Evolutionary conservation across 2,888 invertebrate genomes (phyloP), one percentile per base, ranked within the genome.

Genomic region (Dryobota labecula): DNA sequence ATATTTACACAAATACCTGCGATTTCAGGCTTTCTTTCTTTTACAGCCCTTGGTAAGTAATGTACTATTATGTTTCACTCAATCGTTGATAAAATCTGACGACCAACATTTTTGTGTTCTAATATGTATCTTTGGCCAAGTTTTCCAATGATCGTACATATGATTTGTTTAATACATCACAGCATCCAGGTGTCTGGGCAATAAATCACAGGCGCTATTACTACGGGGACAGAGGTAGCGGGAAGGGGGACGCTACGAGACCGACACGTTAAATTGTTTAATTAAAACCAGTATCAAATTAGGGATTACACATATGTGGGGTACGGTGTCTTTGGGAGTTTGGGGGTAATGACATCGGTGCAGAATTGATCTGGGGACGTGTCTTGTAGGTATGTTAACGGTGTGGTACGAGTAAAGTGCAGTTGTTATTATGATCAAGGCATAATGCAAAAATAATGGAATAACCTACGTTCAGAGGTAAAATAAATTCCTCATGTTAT

Each of bases 91-190:
- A 38, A 56, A 30, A 61, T n/a, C 4, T 7, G 11, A 36, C 11
- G 11, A 36, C 13, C 18, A 11, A 27, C 1, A 41, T n/a, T 24
- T 56, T 53, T 38, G 18, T 41, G 18, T 3, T 38, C 11, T 45
- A 20, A 54, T n/a, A n/a, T n/a, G 13, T 60, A 15, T 51, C 15
- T 71, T 41, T 18, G n/a, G 24, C 13, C 5, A 43, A 47, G 2
- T 49, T 60, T 60, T 49, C 1, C n/a, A 83, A 85, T 86, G 81
- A 87, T 90, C 90, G 88, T 83, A 87, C 84, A 77, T 89, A 89
- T 89, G 88, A 91, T 92, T 91, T 90, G 88, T 90, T 77, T 79
- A 83, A 84, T 85, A 87, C 76, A 82, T 84, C 85, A 85, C 71
- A 73, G 79, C 74, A 87, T 84, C 86, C 90, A 90, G 80, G 89